Base-by-base conservation (phyloP, 2,113 vertebrate genomes). In the Scalopus aquaticus region DNA sequence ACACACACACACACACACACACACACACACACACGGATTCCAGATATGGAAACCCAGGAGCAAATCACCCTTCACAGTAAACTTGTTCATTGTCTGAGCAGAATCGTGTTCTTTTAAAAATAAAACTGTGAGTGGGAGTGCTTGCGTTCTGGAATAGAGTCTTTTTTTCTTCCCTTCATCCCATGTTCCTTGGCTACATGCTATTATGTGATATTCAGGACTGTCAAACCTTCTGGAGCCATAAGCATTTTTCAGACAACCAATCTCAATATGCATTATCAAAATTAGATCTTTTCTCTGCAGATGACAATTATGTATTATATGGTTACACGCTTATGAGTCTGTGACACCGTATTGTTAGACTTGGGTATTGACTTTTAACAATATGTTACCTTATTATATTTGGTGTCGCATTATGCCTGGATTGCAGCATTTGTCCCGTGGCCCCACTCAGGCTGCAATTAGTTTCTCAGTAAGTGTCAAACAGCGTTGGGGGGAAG, bases 231-330 rank as follows among this genome's bases (percentile, higher is more conserved):
- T 98, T 97, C 97, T 97, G 97, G 96, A 98, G 95, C 96, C 97
- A 17, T 96, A 97, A 97, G 97, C 97, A 96, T 98, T 98, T 98
- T 98, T 97, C 97, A 98, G 97, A 98, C 97, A 98, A 96, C 96
- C 95, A 96, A 96, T 96, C 98, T 98, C 98, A 97, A 98, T 98
- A 97, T 97, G 97, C 93, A 88, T 98, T 98, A 98, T 98, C 98
- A 98, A 98, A 98, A 98, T 97, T 97, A 98, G 98, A 98, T 98
- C 98, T 98, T 97, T 98, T 97, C 97, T 97, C 97, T 97, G 97
- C 97, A 97, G 97, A 87, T 98, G 98, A 98, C 98, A 97, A 97
- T 98, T 98, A 97, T 78, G 95, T 98, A 97, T 98, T 98, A 97
- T 97, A 97, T 79, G 94, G 96, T 97, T 98, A 97, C 95, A 97